These are phyloP conservation scores for Troilus luridus DNA, from an alignment of 2,888 invertebrate genomes.

Conservation along the genomic window DNA sequence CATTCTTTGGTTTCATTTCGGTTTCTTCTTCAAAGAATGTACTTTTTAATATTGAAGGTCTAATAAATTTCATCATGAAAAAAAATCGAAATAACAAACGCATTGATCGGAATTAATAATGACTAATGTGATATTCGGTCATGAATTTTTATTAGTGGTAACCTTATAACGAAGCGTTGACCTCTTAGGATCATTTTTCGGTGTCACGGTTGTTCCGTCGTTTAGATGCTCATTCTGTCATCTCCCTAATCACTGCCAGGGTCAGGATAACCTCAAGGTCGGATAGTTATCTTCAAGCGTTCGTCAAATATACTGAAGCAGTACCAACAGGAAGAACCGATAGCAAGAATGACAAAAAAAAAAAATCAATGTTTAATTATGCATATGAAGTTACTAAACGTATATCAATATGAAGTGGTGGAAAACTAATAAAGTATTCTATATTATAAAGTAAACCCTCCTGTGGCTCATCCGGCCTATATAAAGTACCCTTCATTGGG, in stretches of 20 bases:
- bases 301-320: not conserved
- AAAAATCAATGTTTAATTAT: too few species aligned
- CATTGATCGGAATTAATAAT: not conserved
- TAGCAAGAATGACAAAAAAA: too few species aligned
- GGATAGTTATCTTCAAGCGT: not conserved
- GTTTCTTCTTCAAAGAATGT: too few species aligned
- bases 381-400: too few species aligned
- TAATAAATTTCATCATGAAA: not conserved
- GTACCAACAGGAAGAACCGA: too few species aligned
- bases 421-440: too few species aligned
- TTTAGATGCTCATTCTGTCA: not conserved
- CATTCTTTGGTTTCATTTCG: too few species aligned
- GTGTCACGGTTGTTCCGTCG: constrained; percentile 22
- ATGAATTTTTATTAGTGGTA: not conserved
- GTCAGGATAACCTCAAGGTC: not conserved
- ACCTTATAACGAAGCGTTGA: constrained; percentile 25
- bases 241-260: not conserved
- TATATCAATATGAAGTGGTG: too few species aligned
- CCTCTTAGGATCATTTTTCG: constrained; percentile 29
- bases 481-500: too few species aligned
- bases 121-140: not conserved
- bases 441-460: too few species aligned
- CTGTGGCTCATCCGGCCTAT: too few species aligned
- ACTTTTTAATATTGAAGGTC: not conserved
- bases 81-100: not conserved